A percentile compares a stretch with the other conserved stretches of the same genome.
These are phyloP conservation scores for Albula glossodonta DNA, from an alignment of 2,113 vertebrate species.

Conservation along the genomic window DNA sequence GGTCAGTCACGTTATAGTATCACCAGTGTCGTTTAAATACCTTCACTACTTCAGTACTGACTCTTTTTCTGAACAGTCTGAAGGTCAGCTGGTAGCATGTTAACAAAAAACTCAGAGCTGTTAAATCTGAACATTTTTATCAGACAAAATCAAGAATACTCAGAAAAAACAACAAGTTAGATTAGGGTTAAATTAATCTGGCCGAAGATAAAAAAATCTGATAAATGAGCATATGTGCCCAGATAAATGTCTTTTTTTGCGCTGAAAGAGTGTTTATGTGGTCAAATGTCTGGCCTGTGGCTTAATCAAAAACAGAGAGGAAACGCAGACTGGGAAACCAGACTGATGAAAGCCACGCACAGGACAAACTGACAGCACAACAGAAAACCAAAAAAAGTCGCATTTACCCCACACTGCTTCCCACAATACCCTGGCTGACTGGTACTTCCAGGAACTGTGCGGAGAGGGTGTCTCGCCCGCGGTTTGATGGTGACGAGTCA, in stretches of 20 bases:
- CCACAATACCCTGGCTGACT: slow-evolving; percentile 32
- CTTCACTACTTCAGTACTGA: background rate
- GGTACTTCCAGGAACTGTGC: slow-evolving; percentile 35
- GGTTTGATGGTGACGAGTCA: slow-evolving; percentile 50
- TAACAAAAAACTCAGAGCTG: background rate
- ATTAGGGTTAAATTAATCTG: too few species aligned
- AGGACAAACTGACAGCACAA: slow-evolving; percentile 39
- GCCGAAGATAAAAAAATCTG: too few species aligned
- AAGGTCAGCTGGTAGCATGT: background rate
- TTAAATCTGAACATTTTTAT: background rate
- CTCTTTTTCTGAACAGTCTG: background rate
- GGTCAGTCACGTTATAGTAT: background rate
- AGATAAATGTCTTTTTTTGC: background rate
- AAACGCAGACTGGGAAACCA: slow-evolving; percentile 39
- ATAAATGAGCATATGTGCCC: background rate
- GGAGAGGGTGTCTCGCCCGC: slow-evolving; percentile 42
- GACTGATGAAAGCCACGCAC: slow-evolving; percentile 31
- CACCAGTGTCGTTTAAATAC: background rate
- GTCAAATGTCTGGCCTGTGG: slow-evolving; percentile 38
- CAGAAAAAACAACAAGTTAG: background rate
- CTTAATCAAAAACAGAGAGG: slow-evolving; percentile 61
- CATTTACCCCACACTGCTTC: slow-evolving; percentile 30
- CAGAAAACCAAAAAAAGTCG: slow-evolving; percentile 26
- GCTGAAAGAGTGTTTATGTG: background rate
- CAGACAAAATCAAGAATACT: background rate